Conservation (phyloP, 2,797 vertebrate species). For the Rhinophrynus dorsalis region DNA sequence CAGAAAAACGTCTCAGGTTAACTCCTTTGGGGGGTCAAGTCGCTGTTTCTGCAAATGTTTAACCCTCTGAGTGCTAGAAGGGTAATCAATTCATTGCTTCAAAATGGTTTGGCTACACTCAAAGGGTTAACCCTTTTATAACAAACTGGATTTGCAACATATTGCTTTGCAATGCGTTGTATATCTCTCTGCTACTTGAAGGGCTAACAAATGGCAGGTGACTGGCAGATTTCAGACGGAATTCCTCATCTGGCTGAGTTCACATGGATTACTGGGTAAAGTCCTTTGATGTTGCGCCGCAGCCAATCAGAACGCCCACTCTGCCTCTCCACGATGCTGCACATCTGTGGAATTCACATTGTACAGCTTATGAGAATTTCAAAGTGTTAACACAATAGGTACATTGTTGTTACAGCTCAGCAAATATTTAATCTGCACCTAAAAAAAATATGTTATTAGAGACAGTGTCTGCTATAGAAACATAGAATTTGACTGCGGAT, state of each 20-base stretch:
- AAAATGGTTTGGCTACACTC: too few species aligned
- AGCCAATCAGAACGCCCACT: constrained; percentile 12
- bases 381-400: constrained; percentile 51
- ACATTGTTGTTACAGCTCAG: constrained; percentile 39
- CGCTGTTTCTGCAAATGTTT: too few species aligned
- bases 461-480: constrained; percentile 39
- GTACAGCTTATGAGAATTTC: constrained; percentile 25
- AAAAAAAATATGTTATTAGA: constrained; percentile 41
- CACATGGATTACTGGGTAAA: constrained; percentile 42
- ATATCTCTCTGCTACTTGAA: too few species aligned
- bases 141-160: too few species aligned
- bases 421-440: constrained; percentile 50
- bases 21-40: too few species aligned
- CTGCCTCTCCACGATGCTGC: constrained; percentile 17
- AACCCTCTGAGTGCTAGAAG: too few species aligned
- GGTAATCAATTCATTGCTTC: too few species aligned
- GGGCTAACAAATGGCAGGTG: constrained; percentile 29
- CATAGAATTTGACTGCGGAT: constrained; percentile 37
- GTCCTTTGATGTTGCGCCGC: constrained; percentile 18
- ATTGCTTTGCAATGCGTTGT: too few species aligned
- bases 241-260: constrained; percentile 38
- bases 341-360: constrained; percentile 49
- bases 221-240: constrained; percentile 17
- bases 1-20: too few species aligned
- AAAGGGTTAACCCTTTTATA: too few species aligned